Base-by-base conservation (phyloP, 2,113 vertebrate species). In the Hoplias malabaricus region DNA sequence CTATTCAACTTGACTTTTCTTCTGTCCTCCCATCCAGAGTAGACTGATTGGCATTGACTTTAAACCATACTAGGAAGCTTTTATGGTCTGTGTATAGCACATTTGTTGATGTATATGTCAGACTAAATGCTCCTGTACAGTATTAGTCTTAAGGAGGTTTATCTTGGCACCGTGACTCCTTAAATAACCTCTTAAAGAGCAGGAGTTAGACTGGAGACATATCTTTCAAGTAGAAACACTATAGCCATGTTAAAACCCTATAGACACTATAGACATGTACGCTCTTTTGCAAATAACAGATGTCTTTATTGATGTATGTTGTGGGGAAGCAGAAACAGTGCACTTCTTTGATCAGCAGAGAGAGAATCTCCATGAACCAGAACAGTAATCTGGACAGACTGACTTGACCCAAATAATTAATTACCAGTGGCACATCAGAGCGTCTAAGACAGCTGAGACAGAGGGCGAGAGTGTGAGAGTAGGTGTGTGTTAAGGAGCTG, bases 401-500 rank as follows among this genome's bases (percentile, higher is more conserved):
- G 31, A 36, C 59, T 36, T 63, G 33, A 62, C 31, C 31, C 23
- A 62, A 62, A 34, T 62, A 62, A 14, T 62, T 34, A 34, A 34
- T 34, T 62, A 53, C 33, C 34, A 16, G 9, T 62, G 59, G 59
- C 31, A 62, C 59, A n/a, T 62, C 59, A 34, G 29, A 34, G 59
- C n/a, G 34, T 19, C 59, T 36, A 10, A 63, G 59, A 63, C 48
- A 23, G 48, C 31, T 36, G 31, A 63, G 33, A 63, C 7, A 63
- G 34, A 36, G 16, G 31, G 59, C 19, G 59, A 34, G 59, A 16
- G 59, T 62, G 31, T 36, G 59, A 34, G 59, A 19, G 59, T 9
- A 31, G 19, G 59, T 62, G 59, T 90, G 29, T 90, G 90, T 89
- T 90, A 25, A 89, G 90, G 71, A 89, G 43, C 5, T n/a, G 7